Evolutionary conservation across 2,113 vertebrate species (phyloP).

Genomic region (Anoplopoma fimbria): DNA sequence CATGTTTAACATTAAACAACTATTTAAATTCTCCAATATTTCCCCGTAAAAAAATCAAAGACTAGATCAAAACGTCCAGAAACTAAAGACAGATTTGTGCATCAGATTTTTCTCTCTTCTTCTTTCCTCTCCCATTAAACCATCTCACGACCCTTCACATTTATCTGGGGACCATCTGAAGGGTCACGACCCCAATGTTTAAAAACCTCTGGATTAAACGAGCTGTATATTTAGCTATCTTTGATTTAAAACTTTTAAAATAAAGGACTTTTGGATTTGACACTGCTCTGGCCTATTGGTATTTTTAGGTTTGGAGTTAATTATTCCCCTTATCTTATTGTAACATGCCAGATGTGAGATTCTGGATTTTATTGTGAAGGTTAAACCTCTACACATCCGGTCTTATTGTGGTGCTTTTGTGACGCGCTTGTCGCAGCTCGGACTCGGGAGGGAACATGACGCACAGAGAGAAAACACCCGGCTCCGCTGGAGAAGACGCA

Average conservation of each 20-base stretch:
- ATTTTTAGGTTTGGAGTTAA: neutral
- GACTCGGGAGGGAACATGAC: conserved; percentile 27
- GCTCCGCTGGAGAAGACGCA: conserved; percentile 36
- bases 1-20: too few species aligned
- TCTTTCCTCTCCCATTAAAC: too few species aligned
- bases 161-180: too few species aligned
- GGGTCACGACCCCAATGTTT: too few species aligned
- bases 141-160: too few species aligned
- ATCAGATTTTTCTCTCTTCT: too few species aligned
- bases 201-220: too few species aligned
- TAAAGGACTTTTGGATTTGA: neutral
- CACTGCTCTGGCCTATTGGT: neutral
- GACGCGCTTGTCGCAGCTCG: conserved; percentile 4
- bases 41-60: too few species aligned
- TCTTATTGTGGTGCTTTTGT: neutral
- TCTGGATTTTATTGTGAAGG: conserved; percentile 47
- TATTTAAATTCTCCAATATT: too few species aligned
- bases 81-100: neutral
- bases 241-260: too few species aligned
- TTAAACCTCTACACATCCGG: neutral
- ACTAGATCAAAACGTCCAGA: neutral
- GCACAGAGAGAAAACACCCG: conserved; percentile 53
- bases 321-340: too few species aligned
- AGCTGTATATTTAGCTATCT: too few species aligned
- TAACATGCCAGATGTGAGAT: neutral